These are phyloP conservation scores for Calephelis virginiensis DNA, from an alignment of 1,140 invertebrate species.

Conservation along the genomic window DNA sequence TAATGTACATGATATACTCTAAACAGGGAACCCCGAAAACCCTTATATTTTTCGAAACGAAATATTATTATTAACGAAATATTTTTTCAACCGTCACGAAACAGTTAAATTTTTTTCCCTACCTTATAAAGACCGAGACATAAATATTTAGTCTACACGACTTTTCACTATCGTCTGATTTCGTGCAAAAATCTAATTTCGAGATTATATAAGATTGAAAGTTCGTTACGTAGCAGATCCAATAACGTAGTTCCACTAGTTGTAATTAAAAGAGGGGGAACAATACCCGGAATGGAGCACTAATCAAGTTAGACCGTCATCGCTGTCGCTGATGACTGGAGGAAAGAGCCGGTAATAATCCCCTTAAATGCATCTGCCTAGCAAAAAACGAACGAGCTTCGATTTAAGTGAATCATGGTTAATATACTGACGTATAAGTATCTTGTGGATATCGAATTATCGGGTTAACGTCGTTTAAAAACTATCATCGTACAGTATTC, in stretches of 20 bases:
- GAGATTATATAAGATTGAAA: slow-evolving; percentile 1
- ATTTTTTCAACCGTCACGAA: too few relatives aligned
- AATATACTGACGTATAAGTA: background rate
- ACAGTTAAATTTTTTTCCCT: too few relatives aligned
- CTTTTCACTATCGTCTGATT: background rate
- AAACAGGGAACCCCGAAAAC: too few relatives aligned
- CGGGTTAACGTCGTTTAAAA: too few relatives aligned
- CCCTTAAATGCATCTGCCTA: slow-evolving; percentile 32
- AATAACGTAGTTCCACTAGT: slow-evolving; percentile 47
- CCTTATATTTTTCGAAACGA: too few relatives aligned
- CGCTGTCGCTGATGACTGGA: slow-evolving; percentile 52
- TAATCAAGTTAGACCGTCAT: slow-evolving; percentile 55
- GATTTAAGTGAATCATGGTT: background rate
- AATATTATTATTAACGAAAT: too few relatives aligned
- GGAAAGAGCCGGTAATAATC: slow-evolving; percentile 48
- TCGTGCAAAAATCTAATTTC: background rate
- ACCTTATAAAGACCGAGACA: too few relatives aligned
- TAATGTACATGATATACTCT: too few relatives aligned
- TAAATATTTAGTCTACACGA: background rate
- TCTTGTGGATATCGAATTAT: too few relatives aligned
- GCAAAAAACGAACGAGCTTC: slow-evolving; percentile 24
- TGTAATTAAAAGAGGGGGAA: slow-evolving; percentile 47
- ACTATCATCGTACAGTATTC: too few relatives aligned
- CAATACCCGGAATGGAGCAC: slow-evolving; percentile 43
- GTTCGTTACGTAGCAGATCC: slow-evolving; percentile 14